These are phyloP conservation scores for Pseudomyrmex flavicornis DNA, from an alignment of 1,140 invertebrate genomes.

Conservation along the genomic window DNA sequence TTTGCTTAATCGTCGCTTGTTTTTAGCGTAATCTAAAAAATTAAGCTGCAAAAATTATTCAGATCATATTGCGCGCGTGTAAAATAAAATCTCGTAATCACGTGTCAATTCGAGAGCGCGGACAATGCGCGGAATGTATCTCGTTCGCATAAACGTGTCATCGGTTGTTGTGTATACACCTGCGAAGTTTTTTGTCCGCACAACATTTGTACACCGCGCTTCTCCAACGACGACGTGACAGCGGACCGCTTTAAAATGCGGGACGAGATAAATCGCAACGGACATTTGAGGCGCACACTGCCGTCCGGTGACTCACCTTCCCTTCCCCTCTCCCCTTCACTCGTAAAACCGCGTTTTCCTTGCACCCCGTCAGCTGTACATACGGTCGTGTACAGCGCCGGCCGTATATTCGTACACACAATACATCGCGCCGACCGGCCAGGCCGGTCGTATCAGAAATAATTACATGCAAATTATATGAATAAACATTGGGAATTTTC, in stretches of 20 bases:
- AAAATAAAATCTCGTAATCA: background rate
- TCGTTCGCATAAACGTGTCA: constrained; percentile 9
- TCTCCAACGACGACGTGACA: constrained; percentile 44
- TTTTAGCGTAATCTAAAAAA: constrained; percentile 4
- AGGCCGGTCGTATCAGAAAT: constrained; percentile 75
- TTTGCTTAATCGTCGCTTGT: background rate
- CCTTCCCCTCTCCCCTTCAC: background rate
- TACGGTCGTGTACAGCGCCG: constrained; percentile 28
- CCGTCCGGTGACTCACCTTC: constrained; percentile 24
- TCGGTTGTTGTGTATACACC: background rate
- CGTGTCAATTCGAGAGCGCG: background rate
- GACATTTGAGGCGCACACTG: constrained; percentile 24
- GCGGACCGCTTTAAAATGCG: constrained; percentile 45
- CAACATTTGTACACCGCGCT: constrained; percentile 17
- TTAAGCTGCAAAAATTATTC: background rate
- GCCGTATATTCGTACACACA: constrained; percentile 1
- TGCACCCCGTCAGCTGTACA: background rate
- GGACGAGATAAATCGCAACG: constrained; percentile 55
- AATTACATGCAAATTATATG: constrained; percentile 82
- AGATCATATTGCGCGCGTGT: background rate
- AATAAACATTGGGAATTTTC: constrained; percentile 82
- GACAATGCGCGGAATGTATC: constrained; percentile 21
- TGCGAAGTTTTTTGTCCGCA: constrained; percentile 21
- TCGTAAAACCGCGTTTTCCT: constrained; percentile 14
- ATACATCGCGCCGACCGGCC: constrained; percentile 47